Evolutionary conservation across 2,888 invertebrate genomes (phyloP).

Genomic region (Odontomyia ornata): DNA sequence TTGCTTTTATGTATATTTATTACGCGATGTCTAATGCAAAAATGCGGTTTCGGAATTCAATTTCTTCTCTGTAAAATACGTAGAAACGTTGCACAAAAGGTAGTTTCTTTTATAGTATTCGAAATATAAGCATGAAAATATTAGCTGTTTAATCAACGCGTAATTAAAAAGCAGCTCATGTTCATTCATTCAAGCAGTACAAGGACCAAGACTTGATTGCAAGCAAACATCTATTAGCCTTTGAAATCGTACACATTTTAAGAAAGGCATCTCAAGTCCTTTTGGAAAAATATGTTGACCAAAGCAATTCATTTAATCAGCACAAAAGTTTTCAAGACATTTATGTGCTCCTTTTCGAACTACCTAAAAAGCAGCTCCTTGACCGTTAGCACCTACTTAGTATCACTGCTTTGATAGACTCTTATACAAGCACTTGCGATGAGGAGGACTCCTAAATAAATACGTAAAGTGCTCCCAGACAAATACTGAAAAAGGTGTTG

Average conservation of each 20-base stretch:
- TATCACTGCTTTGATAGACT: not conserved
- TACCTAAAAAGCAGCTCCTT: not conserved
- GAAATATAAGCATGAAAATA: too few species aligned
- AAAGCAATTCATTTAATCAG: constrained; percentile 28
- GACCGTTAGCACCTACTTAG: not conserved
- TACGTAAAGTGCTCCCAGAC: constrained; percentile 18
- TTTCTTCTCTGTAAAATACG: too few species aligned
- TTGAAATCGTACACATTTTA: not conserved
- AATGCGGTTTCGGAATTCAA: too few species aligned
- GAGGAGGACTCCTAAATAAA: constrained; percentile 32
- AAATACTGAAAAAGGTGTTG: constrained; percentile 20
- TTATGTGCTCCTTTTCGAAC: not conserved
- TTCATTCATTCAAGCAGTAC: not conserved
- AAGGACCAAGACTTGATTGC: not conserved
- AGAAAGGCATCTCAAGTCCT: not conserved
- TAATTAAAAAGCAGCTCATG: not conserved
- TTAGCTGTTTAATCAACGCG: not conserved
- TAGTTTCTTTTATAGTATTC: too few species aligned
- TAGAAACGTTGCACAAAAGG: too few species aligned
- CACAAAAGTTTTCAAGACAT: not conserved
- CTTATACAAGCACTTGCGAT: constrained; percentile 28
- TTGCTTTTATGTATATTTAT: not conserved
- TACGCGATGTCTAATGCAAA: not conserved
- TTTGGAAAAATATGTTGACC: constrained; percentile 29
- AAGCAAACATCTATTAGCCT: constrained; percentile 11